Base-by-base conservation (phyloP, 2,888 invertebrate species). In the Scotopteryx bipunctaria region DNA sequence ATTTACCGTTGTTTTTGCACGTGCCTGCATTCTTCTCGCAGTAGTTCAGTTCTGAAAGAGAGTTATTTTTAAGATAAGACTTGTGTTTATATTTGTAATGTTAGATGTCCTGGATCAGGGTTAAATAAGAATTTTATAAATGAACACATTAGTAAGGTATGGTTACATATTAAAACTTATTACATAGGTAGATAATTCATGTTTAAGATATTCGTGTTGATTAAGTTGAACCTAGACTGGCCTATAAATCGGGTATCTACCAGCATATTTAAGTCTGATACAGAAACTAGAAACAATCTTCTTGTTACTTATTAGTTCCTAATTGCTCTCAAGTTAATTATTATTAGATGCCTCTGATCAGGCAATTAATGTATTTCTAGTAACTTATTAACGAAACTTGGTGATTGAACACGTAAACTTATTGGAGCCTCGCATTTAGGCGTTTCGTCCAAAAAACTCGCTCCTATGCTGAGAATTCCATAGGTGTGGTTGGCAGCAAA, bases 1-100 rank as follows among this genome's bases (percentile, higher is more conserved):
- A 98, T 67, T 94, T 95, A 0, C 95, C 96, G 2, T 93, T 94
- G 76, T 98, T 97, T 76, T 93, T 92, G 72, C 98, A 98, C 0
- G 93, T 92, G 41, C 89, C 91, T 0, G 93, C 91, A 73, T 97
- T 93, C 54, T 94, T 94, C 49, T 95, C 95, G 86, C 98, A 98
- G 85, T 94, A 96, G 67, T 94, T 96, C 45, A 97, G 85, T 73
- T 95, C 97, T 95, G 85, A 8, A 53, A 53, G 5, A 2, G 14
- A 53, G 1, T 25, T 31, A 3, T 6, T n/a, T n/a, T n/a, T n/a
- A n/a, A n/a, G n/a, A n/a, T n/a, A n/a, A n/a, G n/a, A n/a, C n/a
- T n/a, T n/a, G n/a, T n/a, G n/a, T n/a, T n/a, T n/a, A n/a, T n/a
- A n/a, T n/a, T n/a, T n/a, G n/a, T n/a, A n/a, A n/a, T n/a, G n/a